Conservation (phyloP, 2,888 invertebrate species). For the Cancer borealis region DNA sequence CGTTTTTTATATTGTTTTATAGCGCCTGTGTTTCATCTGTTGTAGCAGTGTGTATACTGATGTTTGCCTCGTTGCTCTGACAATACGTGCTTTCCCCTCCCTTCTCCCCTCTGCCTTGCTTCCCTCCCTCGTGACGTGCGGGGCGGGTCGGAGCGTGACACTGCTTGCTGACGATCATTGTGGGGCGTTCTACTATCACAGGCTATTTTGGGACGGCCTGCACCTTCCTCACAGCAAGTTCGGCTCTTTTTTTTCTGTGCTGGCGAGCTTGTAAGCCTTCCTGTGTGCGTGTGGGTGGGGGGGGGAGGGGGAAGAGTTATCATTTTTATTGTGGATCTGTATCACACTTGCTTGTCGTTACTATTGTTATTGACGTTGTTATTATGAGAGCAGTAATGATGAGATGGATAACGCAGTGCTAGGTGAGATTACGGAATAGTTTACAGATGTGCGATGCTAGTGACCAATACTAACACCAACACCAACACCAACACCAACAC, state of each 20-base stretch:
- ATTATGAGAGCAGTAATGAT: background rate
- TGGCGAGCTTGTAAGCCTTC: background rate
- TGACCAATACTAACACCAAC: background rate
- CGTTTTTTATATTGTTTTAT: background rate
- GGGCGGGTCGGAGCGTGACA: background rate
- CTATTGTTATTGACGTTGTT: background rate
- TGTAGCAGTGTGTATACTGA: background rate
- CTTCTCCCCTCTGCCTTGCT: background rate
- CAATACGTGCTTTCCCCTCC: background rate
- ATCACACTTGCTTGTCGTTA: background rate
- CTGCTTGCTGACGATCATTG: background rate
- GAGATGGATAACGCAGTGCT: background rate
- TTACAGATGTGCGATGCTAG: background rate
- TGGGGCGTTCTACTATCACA: background rate
- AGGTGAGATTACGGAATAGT: background rate
- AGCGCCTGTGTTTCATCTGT: background rate
- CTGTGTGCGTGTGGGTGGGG: background rate
- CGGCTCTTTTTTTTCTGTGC: background rate
- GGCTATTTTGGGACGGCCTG: background rate
- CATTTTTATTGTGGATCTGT: background rate
- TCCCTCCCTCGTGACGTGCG: background rate
- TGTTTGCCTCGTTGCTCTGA: background rate
- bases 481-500: background rate
- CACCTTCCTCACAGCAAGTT: background rate
- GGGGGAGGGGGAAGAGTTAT: background rate